These are phyloP conservation scores for Cantharis rustica DNA, from an alignment of 2,888 invertebrate genomes.

Conservation along the genomic window DNA sequence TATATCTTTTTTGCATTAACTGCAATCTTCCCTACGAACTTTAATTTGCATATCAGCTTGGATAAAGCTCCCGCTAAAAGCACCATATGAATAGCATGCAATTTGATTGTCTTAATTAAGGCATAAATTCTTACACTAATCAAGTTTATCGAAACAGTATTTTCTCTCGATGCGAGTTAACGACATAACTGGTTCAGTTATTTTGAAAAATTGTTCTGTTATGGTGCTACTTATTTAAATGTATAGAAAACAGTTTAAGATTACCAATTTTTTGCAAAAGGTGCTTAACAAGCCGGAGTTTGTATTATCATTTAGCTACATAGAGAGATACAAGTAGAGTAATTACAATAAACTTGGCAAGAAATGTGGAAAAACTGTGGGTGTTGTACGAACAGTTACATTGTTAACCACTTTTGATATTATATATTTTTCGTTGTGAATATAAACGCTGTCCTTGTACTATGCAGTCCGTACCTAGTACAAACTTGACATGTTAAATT, in stretches of 20 bases:
- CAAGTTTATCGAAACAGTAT: background rate
- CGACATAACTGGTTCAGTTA: background rate
- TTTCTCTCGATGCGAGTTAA: background rate
- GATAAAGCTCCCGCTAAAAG: background rate
- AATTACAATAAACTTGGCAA: conserved; percentile 35
- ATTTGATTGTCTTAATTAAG: background rate
- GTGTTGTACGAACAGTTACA: conserved; percentile 49
- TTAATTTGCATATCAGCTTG: background rate
- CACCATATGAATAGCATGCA: background rate
- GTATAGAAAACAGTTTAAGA: background rate
- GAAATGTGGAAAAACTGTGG: conserved; percentile 44
- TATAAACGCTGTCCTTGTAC: conserved; percentile 49
- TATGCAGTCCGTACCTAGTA: conserved; percentile 53
- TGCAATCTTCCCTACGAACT: background rate
- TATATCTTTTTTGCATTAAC: background rate
- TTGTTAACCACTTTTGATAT: conserved; percentile 51
- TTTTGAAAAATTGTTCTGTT: background rate
- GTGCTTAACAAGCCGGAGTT: background rate
- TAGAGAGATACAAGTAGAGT: background rate
- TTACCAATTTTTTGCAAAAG: background rate
- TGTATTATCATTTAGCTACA: background rate
- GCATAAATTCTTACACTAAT: background rate
- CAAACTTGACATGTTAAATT: conserved; percentile 51
- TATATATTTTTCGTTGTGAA: conserved; percentile 49
- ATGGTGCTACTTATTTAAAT: background rate